Evolutionary conservation across 2,888 invertebrate species (phyloP).

Genomic region (Drosophila longiperda): DNA sequence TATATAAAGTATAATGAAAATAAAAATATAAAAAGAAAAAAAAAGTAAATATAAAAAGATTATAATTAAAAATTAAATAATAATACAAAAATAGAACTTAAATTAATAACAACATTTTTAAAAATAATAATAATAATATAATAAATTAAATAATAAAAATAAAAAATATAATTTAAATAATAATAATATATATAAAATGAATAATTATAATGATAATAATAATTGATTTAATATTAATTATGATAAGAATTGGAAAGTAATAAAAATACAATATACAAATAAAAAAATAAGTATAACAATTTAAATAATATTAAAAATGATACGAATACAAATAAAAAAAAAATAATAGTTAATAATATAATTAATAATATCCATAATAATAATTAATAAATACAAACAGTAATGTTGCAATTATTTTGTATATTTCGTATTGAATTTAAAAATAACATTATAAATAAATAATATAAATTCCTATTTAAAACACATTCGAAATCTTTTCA

Average conservation of each 20-base stretch:
- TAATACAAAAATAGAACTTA: background rate
- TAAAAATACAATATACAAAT: too few relatives aligned
- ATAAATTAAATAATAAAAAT: too few relatives aligned
- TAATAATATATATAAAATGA: too few relatives aligned
- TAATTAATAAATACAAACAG: background rate
- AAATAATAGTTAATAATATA: too few relatives aligned
- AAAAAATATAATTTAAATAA: too few relatives aligned
- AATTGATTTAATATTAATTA: too few relatives aligned
- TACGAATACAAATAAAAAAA: too few relatives aligned
- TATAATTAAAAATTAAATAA: background rate
- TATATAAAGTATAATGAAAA: background rate
- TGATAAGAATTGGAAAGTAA: too few relatives aligned
- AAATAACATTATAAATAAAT: background rate
- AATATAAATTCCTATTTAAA: background rate
- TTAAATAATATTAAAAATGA: background rate
- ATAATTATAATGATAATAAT: too few relatives aligned
- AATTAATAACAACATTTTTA: background rate
- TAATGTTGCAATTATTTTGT: accelerated
- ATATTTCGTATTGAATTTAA: background rate
- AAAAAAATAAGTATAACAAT: too few relatives aligned
- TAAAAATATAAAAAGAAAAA: too few relatives aligned
- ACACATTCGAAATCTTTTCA: accelerated
- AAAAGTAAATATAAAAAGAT: background rate
- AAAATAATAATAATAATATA: background rate
- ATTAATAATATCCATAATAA: too few relatives aligned